Evolutionary conservation across 2,113 vertebrate genomes (phyloP), one percentile per base, ranked within the genome.

Genomic region (Stercorarius parasiticus): DNA sequence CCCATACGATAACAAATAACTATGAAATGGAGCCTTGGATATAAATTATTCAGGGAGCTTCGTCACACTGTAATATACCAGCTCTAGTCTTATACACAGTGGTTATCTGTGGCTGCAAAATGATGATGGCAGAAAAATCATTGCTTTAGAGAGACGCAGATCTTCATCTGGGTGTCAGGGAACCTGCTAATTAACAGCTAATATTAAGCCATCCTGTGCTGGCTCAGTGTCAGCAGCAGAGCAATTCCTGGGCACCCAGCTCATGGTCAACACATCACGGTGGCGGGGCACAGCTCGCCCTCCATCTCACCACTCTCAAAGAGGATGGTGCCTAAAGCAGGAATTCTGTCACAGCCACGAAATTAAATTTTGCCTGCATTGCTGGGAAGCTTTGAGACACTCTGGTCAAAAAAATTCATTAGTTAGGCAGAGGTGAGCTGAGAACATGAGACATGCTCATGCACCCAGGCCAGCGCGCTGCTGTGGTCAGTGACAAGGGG

Each of bases 1-100:
- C 69, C 88, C 90, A 93, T 21, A 94, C 89, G 91, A 92, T 95
- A 96, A 95, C 91, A 96, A 94, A 82, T 88, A 96, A 79, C 20
- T 82, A 73, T 66, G 70, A 97, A 96, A 94, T 59, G 42, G 55
- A 95, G 55, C 59, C 1, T 82, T 21, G 65, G 67, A 79, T 55
- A 91, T 85, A 97, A 95, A 95, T 96, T 89, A 95, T 91, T 96
- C 95, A 90, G 78, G 47, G 62, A 77, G 11, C 29, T 89, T 81
- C 80, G 78, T 74, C 79, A 85, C 84, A 50, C 7, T 58, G 85
- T 40, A 93, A 88, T 83, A 74, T 36, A 88, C 85, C 58, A 77
- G 14, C 82, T 91, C 70, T 2, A 36, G 32, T 43, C 59, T 56
- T 52, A 45, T 0, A 67, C 16, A 38, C 43, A 85, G 52, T 27